Evolutionary conservation across 2,888 invertebrate species (phyloP).

Genomic region (Tigriopus californicus): DNA sequence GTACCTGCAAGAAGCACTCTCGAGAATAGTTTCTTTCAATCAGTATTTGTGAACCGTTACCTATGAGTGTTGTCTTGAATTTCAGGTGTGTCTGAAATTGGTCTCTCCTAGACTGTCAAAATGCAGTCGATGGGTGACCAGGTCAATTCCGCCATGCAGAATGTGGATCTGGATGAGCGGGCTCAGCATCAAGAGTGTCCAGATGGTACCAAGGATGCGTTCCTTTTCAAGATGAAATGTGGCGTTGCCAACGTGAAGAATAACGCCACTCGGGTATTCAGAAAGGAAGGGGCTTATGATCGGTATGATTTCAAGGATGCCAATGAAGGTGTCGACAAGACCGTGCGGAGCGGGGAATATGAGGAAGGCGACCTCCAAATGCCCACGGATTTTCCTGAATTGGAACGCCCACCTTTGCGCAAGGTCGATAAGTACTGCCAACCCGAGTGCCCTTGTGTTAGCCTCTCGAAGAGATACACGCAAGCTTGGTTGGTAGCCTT

Average conservation of each 20-base stretch:
- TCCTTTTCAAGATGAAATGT: slow-evolving; percentile 13
- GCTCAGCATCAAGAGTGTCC: slow-evolving; percentile 13
- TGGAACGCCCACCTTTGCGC: slow-evolving; percentile 58
- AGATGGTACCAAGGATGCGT: slow-evolving; percentile 15
- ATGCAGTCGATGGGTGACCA: not conserved
- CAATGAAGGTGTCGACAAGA: slow-evolving; percentile 18
- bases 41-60: too few species aligned
- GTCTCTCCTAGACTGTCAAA: too few species aligned
- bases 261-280: slow-evolving; percentile 13
- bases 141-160: slow-evolving; percentile 4
- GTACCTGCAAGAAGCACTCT: too few species aligned
- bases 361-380: not conserved
- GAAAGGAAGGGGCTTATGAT: slow-evolving; percentile 12
- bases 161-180: slow-evolving; percentile 14
- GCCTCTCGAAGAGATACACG: slow-evolving; percentile 61
- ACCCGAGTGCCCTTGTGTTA: slow-evolving; percentile 59
- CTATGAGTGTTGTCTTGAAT: too few species aligned
- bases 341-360: slow-evolving; percentile 14
- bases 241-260: slow-evolving; percentile 3
- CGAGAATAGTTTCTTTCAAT: too few species aligned
- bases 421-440: slow-evolving; percentile 69
- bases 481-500: slow-evolving; percentile 17
- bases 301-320: slow-evolving; percentile 16
- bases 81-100: too few species aligned
- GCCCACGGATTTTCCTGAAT: slow-evolving; percentile 15